These are phyloP conservation scores for Danaus melanippus DNA, from an alignment of 1,140 invertebrate genomes.

Conservation along the genomic window DNA sequence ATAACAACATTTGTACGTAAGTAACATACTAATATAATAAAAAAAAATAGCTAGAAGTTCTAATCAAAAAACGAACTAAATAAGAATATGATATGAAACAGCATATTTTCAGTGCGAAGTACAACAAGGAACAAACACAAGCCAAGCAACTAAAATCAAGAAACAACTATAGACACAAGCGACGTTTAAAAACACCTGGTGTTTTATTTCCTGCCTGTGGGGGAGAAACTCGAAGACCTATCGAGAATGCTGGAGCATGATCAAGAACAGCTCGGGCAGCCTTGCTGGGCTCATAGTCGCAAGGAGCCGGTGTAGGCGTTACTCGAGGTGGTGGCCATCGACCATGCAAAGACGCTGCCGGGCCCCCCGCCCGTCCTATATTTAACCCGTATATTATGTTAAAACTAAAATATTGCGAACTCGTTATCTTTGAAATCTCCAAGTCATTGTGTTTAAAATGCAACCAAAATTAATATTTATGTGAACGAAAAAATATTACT, in stretches of 20 bases:
- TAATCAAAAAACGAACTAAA: constrained; percentile 8
- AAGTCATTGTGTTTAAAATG: too few species aligned
- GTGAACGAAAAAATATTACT: too few species aligned
- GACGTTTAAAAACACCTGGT: constrained; percentile 42
- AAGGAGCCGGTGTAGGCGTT: constrained; percentile 86
- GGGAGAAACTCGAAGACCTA: constrained; percentile 74
- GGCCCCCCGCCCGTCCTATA: constrained; percentile 74
- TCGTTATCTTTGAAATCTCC: too few species aligned
- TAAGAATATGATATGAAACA: background rate
- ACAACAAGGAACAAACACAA: background rate
- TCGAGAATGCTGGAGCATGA: constrained; percentile 80
- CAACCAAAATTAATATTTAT: too few species aligned
- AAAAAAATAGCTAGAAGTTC: constrained; percentile 1
- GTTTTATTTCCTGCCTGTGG: constrained; percentile 48
- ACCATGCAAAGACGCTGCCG: constrained; percentile 82
- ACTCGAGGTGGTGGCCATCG: constrained; percentile 80
- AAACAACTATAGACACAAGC: constrained; percentile 7
- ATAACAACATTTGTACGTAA: background rate
- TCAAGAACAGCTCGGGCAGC: constrained; percentile 77
- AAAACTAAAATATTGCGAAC: background rate
- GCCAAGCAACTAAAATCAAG: background rate
- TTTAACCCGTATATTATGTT: background rate
- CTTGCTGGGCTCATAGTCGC: constrained; percentile 86
- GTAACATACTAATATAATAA: background rate
- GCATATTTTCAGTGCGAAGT: background rate